Base-by-base conservation (phyloP, 2,113 vertebrate species). In the Burhinus bistriatus region DNA sequence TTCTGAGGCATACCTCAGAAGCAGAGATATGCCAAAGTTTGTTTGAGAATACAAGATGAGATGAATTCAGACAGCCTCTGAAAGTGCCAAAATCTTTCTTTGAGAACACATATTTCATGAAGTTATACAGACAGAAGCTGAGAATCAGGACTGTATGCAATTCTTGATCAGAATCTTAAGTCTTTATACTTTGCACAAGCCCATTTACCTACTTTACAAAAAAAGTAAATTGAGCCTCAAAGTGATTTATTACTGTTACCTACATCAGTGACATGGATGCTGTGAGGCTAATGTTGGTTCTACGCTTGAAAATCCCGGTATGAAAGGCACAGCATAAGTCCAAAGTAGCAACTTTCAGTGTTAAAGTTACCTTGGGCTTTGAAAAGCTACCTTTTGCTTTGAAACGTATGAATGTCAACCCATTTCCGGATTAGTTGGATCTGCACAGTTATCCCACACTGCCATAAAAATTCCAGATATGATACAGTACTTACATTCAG, bases 211-310 rank as follows among this genome's bases (percentile, higher is more conserved):
- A 36, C 49, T 70, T 85, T 19, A 77, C 12, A 49, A 20, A 84
- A 84, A 49, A 70, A 69, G 59, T 78, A 93, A 91, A 87, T 32
- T 14, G 64, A 76, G 34, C 34, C 65, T 90, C 69, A 58, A 30
- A 61, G 62, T 77, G 54, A 94, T 96, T 97, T 94, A 93, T 91
- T 85, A 85, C 83, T 68, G 57, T 55, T 95, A 89, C 61, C 80
- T 93, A 91, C 81, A 92, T 59, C 93, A 93, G 45, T 85, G 65
- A 85, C 72, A 89, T 22, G 49, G 65, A 58, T 70, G 75, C 38
- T 85, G n/a, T 70, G 58, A 91, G 36, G 73, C 38, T 95, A 89
- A 94, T 59, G 52, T 72, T 95, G 40, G 45, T 66, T 70, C 70
- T 79, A 23, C 0, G 0, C 70, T 89, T 90, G 54, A 83, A 96